Evolutionary conservation across 1,140 invertebrate species (phyloP), one percentile per base, ranked within the genome.

Genomic region (Drosophila lacertosa): DNA sequence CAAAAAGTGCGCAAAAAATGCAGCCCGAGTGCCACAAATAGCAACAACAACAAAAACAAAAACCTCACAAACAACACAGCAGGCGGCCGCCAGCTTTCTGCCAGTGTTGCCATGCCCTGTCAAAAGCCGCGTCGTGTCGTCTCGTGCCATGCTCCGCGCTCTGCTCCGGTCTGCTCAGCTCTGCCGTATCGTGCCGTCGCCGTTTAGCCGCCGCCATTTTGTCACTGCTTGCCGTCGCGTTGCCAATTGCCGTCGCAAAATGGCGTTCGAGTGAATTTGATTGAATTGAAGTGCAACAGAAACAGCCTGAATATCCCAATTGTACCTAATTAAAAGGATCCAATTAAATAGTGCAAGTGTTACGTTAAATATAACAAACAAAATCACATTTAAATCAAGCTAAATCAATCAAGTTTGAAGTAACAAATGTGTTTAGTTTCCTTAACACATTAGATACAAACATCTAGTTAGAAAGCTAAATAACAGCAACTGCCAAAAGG

Each of bases 1-100:
- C 81, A 81, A 86, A 86, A 84, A 84, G 81, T 81, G 81, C 73
- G 81, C 81, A 76, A 84, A 79, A 84, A 35, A 42, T 57, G 54
- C 35, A 57, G 37, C 39, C 20, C 51, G 51, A 54, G 33, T 54
- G 51, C 51, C 35, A 54, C 51, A 54, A 54, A 54, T 54, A 54
- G 51, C 35, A 26, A 13, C 51, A 54, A 40, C 11, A 60, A 33
- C 33, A 33, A 35, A 35, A 26, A 60, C 44, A 50, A 55, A 68
- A 68, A 35, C 13, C 24, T 48, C 24, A 58, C 63, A 72, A 81
- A 82, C 66, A 75, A 77, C 70, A 39, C 63, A 76, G 73, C 77
- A 58, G 78, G 55, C 74, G 75, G 54, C 80, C 77, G 74, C 73
- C 75, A 71, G 79, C 71, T 67, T 51, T 53, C n/a, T 66, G 82